phyloP scores from a whole-genome alignment of 2,888 invertebrate genomes.

The Cheilosia impressa region DNA sequence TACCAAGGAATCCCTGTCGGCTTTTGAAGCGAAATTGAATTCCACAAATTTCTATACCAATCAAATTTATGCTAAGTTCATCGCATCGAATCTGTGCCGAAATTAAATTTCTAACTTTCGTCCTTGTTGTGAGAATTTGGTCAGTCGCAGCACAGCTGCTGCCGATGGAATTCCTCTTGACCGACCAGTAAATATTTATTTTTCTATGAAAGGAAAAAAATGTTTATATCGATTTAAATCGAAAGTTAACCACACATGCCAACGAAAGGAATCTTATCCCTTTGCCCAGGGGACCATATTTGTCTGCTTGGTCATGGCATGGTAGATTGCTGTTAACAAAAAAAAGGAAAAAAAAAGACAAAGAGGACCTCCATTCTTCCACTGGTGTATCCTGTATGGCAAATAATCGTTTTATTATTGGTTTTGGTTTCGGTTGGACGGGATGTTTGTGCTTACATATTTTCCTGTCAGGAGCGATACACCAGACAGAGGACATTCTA shows the following conservation, averaged over 20 bases:
- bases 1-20: background rate
- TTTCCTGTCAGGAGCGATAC: slow-evolving; percentile 24
- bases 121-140: slow-evolving; percentile 32
- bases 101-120: slow-evolving; percentile 66
- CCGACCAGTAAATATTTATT: slow-evolving; percentile 46
- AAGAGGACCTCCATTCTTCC: slow-evolving; percentile 30
- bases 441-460: slow-evolving; percentile 45
- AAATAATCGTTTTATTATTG: slow-evolving; percentile 74
- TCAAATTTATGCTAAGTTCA: slow-evolving; percentile 66
- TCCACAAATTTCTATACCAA: slow-evolving; percentile 48
- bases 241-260: slow-evolving; percentile 69
- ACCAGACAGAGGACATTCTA: slow-evolving; percentile 38
- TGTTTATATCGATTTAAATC: slow-evolving; percentile 51
- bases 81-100: slow-evolving; percentile 54
- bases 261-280: slow-evolving; percentile 30
- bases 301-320: slow-evolving; percentile 38
- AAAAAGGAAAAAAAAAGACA: slow-evolving; percentile 17
- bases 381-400: slow-evolving; percentile 16
- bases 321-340: slow-evolving; percentile 43
- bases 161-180: slow-evolving; percentile 27
- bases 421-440: slow-evolving; percentile 47
- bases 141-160: slow-evolving; percentile 13
- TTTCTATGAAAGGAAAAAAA: slow-evolving; percentile 22
- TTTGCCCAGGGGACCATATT: slow-evolving; percentile 32
- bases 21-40: slow-evolving; percentile 29